Base-by-base conservation (phyloP, 2,888 invertebrate species). In the Sycophila texana region DNA sequence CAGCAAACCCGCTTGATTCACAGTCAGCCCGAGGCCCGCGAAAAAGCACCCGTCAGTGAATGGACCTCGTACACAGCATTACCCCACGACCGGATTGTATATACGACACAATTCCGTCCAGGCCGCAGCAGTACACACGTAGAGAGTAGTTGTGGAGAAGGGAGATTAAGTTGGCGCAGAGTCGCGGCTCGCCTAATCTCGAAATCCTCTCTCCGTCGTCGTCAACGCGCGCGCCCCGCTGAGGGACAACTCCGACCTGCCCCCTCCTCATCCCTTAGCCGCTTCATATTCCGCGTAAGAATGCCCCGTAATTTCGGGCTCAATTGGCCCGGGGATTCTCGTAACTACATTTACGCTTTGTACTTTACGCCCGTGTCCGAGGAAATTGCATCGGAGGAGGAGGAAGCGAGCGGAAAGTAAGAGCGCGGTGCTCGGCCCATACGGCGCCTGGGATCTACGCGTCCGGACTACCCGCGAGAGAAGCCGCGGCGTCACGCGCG, bases 281-380 rank as follows among this genome's bases (percentile, higher is more conserved):
- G 60, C 58, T 70, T 77, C 72, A 77, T 77, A 77, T 77, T 77
- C 72, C 67, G 60, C 60, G 60, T 78, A 78, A 73, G 73, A 78
- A 73, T 73, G 73, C 73, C 55, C 77, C 73, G 73, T 68, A 78
- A 73, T 78, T 78, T 78, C 73, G 67, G 55, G 61, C 72, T 73
- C 77, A 78, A 78, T 78, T 78, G 73, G 72, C 18, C 22, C 67
- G 49, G 68, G 74, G 66, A 66, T 65, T 61, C 66, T 71, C 72
- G 57, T 77, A 77, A 77, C 77, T 77, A 72, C 77, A 77, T 77
- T 72, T 77, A 71, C 72, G 77, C 66, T 77, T 72, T 72, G 77
- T 77, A 72, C 77, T 77, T 77, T 77, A 77, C 70, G 65, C 71
- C 49, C 65, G 72, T 66, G 72, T 66, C 66, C 72, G 72, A 66